These are phyloP conservation scores for Parotia lawesii DNA, from an alignment of 2,113 vertebrate species.

Conservation along the genomic window DNA sequence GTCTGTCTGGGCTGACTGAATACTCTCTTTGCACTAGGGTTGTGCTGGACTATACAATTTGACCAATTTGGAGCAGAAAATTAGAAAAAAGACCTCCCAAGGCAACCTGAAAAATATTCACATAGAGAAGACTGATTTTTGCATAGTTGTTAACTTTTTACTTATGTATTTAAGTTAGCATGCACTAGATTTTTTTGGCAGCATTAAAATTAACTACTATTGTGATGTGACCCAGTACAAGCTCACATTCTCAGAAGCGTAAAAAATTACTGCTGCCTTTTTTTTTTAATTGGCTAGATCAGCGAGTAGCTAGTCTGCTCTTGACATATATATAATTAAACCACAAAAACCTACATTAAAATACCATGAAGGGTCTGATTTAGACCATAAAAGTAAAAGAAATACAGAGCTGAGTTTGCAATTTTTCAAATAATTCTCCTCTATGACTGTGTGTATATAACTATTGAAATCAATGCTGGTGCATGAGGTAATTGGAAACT, in stretches of 20 bases:
- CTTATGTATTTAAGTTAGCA: not conserved
- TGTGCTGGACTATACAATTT: not conserved
- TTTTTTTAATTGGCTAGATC: not conserved
- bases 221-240: not conserved
- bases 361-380: slow-evolving; percentile 35
- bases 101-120: not conserved
- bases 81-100: not conserved
- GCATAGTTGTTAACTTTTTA: not conserved
- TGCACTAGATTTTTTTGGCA: not conserved
- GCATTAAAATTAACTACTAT: not conserved
- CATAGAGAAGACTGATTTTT: not conserved
- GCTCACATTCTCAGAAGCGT: not conserved
- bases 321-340: slow-evolving; percentile 55
- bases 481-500: slow-evolving; percentile 59
- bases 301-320: not conserved
- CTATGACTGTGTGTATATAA: slow-evolving; percentile 2
- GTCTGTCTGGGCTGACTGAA: not conserved
- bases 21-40: not conserved
- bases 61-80: not conserved
- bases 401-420: slow-evolving; percentile 51
- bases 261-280: slow-evolving; percentile 3
- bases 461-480: slow-evolving; percentile 53
- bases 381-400: slow-evolving; percentile 31
- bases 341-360: slow-evolving; percentile 43
- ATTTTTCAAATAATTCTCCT: slow-evolving; percentile 43